These are phyloP conservation scores for Macropodus opercularis DNA, from an alignment of 2,797 vertebrate species.

Conservation along the genomic window DNA sequence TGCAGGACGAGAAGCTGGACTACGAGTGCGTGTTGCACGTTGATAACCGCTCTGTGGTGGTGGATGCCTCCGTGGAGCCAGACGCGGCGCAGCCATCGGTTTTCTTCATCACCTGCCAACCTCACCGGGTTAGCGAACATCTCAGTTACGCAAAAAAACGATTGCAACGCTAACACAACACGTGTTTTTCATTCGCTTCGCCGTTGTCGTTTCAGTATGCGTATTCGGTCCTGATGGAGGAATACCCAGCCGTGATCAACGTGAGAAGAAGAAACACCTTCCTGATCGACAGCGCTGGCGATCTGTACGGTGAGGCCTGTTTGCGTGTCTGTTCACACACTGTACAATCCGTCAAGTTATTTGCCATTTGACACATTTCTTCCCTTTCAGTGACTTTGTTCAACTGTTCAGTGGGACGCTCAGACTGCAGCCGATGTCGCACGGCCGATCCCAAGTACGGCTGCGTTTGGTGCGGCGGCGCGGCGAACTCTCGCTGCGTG, in stretches of 20 bases:
- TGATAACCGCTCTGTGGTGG: conserved; percentile 85
- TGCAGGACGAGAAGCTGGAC: conserved; percentile 85
- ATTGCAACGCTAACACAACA: background rate
- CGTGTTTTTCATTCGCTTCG: background rate
- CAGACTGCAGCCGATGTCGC: conserved; percentile 94
- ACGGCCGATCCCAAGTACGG: conserved; percentile 87
- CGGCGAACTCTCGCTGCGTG: conserved; percentile 82
- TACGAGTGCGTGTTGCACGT: conserved; percentile 91
- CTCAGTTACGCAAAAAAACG: background rate
- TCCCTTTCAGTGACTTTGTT: conserved; percentile 88
- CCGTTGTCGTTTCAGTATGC: conserved; percentile 83
- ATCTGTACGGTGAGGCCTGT: conserved; percentile 85
- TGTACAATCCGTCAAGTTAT: background rate
- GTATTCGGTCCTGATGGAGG: conserved; percentile 84
- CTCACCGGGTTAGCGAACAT: conserved; percentile 85
- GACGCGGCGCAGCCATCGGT: conserved; percentile 76
- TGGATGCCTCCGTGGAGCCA: conserved; percentile 86
- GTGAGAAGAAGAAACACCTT: conserved; percentile 86
- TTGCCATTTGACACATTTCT: background rate
- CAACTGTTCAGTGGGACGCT: conserved; percentile 94
- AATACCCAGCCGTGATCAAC: conserved; percentile 87
- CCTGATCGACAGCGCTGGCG: conserved; percentile 89
- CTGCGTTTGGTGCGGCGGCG: conserved; percentile 92
- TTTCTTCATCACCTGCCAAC: conserved; percentile 89
- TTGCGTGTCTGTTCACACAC: background rate